Conservation (phyloP, 1,140 invertebrate genomes). For the Trichonephila inaurata region DNA sequence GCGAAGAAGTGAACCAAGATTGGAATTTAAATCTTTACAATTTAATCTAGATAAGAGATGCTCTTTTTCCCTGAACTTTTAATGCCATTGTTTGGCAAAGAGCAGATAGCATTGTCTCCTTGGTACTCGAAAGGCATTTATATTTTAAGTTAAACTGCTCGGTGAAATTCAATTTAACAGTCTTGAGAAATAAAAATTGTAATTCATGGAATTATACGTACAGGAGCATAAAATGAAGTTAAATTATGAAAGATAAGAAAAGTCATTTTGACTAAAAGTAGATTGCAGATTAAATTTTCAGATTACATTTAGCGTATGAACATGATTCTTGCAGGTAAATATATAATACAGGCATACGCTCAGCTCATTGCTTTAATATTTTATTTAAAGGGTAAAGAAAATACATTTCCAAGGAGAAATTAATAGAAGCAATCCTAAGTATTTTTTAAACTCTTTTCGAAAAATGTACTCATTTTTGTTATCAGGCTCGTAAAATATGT, state of each 20-base stretch:
- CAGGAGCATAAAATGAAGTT: neutral
- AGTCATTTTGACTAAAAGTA: neutral
- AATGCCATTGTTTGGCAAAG: neutral
- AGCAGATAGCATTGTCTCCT: neutral
- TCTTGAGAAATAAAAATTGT: neutral
- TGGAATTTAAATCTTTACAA: slow-evolving; percentile 44
- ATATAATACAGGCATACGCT: too few relatives aligned
- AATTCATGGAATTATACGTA: neutral
- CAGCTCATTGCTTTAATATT: too few relatives aligned
- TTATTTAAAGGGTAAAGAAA: too few relatives aligned
- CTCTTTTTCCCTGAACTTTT: neutral
- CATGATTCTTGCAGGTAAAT: too few relatives aligned
- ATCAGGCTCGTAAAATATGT: too few relatives aligned
- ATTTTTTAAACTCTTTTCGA: too few relatives aligned
- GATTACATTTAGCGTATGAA: neutral
- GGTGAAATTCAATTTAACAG: slow-evolving; percentile 9
- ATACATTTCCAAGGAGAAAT: too few relatives aligned
- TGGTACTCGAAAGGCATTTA: neutral
- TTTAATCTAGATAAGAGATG: slow-evolving; percentile 42
- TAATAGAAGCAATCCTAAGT: too few relatives aligned
- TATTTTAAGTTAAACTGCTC: neutral
- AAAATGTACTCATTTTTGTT: too few relatives aligned
- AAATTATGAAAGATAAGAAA: neutral
- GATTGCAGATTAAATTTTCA: slow-evolving; percentile 13
- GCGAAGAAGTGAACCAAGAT: neutral